Conservation (phyloP, 2,113 vertebrate species). For the Hippocampus abdominalis region DNA sequence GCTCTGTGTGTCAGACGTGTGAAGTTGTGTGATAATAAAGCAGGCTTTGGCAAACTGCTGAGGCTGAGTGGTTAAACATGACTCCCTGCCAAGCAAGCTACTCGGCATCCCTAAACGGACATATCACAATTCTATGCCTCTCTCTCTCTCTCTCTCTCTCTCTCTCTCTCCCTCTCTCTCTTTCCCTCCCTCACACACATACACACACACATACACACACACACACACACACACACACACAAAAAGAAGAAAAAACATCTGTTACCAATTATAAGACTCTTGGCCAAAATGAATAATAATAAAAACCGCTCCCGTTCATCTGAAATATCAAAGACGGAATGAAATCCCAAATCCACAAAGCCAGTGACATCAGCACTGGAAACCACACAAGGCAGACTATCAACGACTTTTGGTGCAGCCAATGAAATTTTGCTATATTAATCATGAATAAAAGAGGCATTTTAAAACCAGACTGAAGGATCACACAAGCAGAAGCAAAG, state of each 20-base stretch:
- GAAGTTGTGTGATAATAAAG: constrained; percentile 44
- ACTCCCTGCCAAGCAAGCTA: constrained; percentile 52
- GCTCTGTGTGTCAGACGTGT: constrained; percentile 20
- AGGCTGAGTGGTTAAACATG: constrained; percentile 50
- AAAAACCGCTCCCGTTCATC: constrained; percentile 47
- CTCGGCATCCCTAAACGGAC: constrained; percentile 39
- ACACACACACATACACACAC: neutral
- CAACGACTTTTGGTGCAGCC: constrained; percentile 22
- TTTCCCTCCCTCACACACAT: constrained; percentile 1
- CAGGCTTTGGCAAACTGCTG: constrained; percentile 40
- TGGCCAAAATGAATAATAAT: constrained; percentile 67
- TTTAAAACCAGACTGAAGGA: neutral
- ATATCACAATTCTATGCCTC: constrained; percentile 34
- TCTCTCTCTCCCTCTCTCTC: neutral
- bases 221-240: constrained; percentile 29
- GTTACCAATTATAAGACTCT: constrained; percentile 71
- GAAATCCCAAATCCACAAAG: constrained; percentile 57
- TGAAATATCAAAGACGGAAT: constrained; percentile 69
- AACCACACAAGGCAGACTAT: constrained; percentile 27
- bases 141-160: neutral
- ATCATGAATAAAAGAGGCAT: constrained; percentile 3
- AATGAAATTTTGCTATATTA: constrained; percentile 26
- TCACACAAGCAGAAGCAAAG: constrained; percentile 1
- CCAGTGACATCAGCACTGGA: constrained; percentile 60
- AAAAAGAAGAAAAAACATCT: constrained; percentile 34